Evolutionary conservation across 2,888 invertebrate species (phyloP).

Genomic region (Bembecia ichneumoniformis): DNA sequence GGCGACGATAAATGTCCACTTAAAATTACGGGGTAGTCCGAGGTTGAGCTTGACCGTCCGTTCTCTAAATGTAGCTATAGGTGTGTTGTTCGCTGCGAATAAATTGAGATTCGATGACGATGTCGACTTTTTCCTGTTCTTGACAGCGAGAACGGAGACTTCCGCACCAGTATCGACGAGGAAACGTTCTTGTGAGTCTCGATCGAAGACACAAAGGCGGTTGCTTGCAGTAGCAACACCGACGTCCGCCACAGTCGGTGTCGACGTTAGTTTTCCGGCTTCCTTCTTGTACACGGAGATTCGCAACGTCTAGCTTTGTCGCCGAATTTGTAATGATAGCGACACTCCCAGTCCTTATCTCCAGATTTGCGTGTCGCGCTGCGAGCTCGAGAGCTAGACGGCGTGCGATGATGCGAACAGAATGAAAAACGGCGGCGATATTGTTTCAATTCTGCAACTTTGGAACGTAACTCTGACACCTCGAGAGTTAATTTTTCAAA

Average conservation of each 20-base stretch:
- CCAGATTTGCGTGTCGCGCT: too few relatives aligned
- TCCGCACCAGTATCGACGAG: neutral
- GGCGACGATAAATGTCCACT: slow-evolving; percentile 5
- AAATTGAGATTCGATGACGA: slow-evolving; percentile 4
- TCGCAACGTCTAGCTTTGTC: slow-evolving; percentile 6
- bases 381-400: too few relatives aligned
- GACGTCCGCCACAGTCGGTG: slow-evolving; percentile 3
- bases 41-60: neutral
- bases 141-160: too few relatives aligned
- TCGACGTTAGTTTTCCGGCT: slow-evolving; percentile 7
- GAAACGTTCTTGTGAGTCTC: slow-evolving; percentile 7
- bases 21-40: neutral
- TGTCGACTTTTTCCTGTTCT: too few relatives aligned
- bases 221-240: slow-evolving; percentile 1
- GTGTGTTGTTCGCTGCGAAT: slow-evolving; percentile 10
- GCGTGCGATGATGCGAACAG: too few relatives aligned
- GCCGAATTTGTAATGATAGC: slow-evolving; percentile 7
- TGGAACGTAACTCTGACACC: too few relatives aligned
- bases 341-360: slow-evolving; percentile 10
- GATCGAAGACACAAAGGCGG: slow-evolving; percentile 8
- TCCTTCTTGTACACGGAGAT: slow-evolving; percentile 6
- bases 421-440: too few relatives aligned
- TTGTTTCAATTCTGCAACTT: too few relatives aligned
- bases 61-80: slow-evolving; percentile 10
- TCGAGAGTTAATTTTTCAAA: too few relatives aligned